Percentiles rank a stretch among this genome's conserved stretches.
Evolutionary conservation across 2,888 invertebrate species (phyloP).

Genomic region (Eudasyphora cyanicolor): DNA sequence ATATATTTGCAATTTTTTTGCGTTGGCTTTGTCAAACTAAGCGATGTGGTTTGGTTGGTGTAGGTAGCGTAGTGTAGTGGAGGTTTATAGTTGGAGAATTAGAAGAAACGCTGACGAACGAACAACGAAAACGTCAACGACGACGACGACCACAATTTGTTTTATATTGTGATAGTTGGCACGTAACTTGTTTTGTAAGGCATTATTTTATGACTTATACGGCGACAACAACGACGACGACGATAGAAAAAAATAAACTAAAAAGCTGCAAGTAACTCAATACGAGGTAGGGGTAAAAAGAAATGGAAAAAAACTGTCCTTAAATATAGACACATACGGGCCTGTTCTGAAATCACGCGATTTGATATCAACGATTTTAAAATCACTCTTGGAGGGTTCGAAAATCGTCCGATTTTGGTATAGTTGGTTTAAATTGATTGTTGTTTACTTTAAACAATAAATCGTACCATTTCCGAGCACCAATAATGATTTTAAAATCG

Average conservation of each 20-base stretch:
- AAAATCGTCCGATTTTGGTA: too few species aligned
- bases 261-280: background rate
- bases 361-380: too few species aligned
- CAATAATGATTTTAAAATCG: too few species aligned
- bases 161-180: conserved; percentile 67
- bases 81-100: conserved; percentile 35
- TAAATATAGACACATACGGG: too few species aligned
- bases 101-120: conserved; percentile 1
- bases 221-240: conserved; percentile 1
- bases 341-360: too few species aligned
- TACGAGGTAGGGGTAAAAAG: background rate
- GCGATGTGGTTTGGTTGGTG: conserved; percentile 11
- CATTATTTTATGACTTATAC: conserved; percentile 52
- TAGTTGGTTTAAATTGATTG: too few species aligned
- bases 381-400: too few species aligned
- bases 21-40: conserved; percentile 3
- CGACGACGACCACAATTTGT: conserved; percentile 57
- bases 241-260: background rate
- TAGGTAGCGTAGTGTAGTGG: conserved; percentile 11
- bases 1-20: conserved; percentile 40
- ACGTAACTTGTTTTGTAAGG: conserved; percentile 65
- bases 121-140: conserved; percentile 39
- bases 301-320: background rate
- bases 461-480: too few species aligned
- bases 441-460: too few species aligned